These are phyloP conservation scores for Xenopus borealis DNA, from an alignment of 2,113 vertebrate genomes.

Conservation along the genomic window DNA sequence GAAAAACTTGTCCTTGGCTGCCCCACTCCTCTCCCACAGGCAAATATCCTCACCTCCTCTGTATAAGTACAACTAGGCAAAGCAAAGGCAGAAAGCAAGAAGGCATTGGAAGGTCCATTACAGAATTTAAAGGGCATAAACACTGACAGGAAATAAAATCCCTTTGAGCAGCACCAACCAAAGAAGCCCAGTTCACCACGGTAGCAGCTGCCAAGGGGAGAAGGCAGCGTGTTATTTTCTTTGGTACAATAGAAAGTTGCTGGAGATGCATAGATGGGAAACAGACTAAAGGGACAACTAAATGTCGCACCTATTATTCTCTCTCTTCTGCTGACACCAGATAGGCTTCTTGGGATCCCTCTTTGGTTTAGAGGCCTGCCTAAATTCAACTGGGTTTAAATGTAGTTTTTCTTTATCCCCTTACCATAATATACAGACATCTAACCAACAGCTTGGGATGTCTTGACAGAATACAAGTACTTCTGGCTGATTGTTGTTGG, in stretches of 20 bases:
- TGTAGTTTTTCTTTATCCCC: too few species aligned
- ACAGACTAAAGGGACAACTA: slow-evolving; percentile 12
- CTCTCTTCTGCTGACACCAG: slow-evolving; percentile 8
- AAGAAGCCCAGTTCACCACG: neutral
- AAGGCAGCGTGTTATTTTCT: slow-evolving; percentile 58
- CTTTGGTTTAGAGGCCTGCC: too few species aligned
- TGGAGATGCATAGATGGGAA: slow-evolving; percentile 91
- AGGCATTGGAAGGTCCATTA: neutral
- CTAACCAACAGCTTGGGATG: too few species aligned
- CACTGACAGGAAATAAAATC: neutral
- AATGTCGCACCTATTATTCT: neutral
- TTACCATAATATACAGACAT: too few species aligned
- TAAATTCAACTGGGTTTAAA: too few species aligned
- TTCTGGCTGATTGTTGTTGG: neutral
- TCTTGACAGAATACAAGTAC: neutral
- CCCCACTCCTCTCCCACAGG: neutral
- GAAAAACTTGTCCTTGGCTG: neutral
- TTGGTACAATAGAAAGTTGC: slow-evolving; percentile 80
- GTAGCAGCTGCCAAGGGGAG: neutral
- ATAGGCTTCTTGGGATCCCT: neutral
- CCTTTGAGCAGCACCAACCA: slow-evolving; percentile 32
- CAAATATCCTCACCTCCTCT: neutral
- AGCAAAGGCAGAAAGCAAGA: neutral
- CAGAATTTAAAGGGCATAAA: slow-evolving; percentile 11
- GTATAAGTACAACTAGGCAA: neutral